Evolutionary conservation across 2,113 vertebrate species (phyloP).

Genomic region (Mesoclemmys tuberculata): DNA sequence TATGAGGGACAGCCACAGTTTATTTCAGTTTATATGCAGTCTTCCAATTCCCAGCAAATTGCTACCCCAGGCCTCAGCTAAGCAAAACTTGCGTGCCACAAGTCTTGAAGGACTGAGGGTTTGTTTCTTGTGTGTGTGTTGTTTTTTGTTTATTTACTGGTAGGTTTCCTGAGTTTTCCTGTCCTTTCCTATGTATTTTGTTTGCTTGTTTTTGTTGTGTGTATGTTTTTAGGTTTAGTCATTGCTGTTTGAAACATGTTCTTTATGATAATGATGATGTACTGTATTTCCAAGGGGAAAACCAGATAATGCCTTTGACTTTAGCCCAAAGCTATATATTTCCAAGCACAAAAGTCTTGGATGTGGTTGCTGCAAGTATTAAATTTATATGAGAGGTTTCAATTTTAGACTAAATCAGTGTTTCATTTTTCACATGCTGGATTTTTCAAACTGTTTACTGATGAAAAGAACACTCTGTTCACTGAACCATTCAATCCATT

Average conservation of each 20-base stretch:
- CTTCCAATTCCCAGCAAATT: not conserved
- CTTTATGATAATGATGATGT: slow-evolving; percentile 15
- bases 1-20: not conserved
- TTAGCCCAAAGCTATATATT: slow-evolving; percentile 51
- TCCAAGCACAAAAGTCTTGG: slow-evolving; percentile 55
- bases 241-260: not conserved
- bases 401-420: slow-evolving; percentile 69
- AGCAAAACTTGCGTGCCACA: not conserved
- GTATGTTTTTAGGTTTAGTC: not conserved
- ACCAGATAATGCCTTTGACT: slow-evolving; percentile 23
- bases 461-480: slow-evolving; percentile 64
- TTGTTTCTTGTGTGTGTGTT: not conserved
- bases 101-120: not conserved
- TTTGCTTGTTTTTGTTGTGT: not conserved
- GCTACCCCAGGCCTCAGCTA: not conserved
- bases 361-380: slow-evolving; percentile 39
- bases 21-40: not conserved
- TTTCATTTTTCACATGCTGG: slow-evolving; percentile 71
- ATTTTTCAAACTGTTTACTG: slow-evolving; percentile 70
- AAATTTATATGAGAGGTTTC: slow-evolving; percentile 64
- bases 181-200: not conserved
- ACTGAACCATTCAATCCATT: slow-evolving; percentile 70
- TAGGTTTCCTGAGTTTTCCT: not conserved
- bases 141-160: not conserved
- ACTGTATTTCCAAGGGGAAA: slow-evolving; percentile 17